These are phyloP conservation scores for Melinopterus prodromus DNA, from an alignment of 2,888 invertebrate genomes.

Conservation along the genomic window DNA sequence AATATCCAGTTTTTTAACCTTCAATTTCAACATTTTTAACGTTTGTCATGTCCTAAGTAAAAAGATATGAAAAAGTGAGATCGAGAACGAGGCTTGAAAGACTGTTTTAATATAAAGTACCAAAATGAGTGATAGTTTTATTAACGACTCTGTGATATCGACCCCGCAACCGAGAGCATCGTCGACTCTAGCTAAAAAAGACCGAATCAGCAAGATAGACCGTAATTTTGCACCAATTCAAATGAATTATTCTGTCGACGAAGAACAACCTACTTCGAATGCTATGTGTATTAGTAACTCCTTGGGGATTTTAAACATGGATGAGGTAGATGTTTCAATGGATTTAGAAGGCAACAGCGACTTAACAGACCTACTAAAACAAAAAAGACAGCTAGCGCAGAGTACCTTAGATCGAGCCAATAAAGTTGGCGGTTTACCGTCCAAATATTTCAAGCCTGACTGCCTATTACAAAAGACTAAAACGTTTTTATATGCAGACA, in stretches of 20 bases:
- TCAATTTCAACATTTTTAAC: constrained; percentile 13
- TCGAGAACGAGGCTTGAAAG: constrained; percentile 5
- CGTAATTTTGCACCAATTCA: not conserved
- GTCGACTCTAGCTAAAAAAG: constrained; percentile 58
- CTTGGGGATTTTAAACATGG: not conserved
- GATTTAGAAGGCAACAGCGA: constrained; percentile 15
- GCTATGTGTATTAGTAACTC: not conserved
- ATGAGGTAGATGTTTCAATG: constrained; percentile 7
- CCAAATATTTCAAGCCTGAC: constrained; percentile 48
- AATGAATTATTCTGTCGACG: constrained; percentile 14
- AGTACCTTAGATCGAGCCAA: constrained; percentile 46
- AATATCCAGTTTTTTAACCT: constrained; percentile 10
- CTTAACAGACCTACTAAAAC: constrained; percentile 34
- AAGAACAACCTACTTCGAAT: constrained; percentile 9
- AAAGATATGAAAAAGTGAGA: not conserved
- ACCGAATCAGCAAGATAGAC: constrained; percentile 5
- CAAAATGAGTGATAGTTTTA: constrained; percentile 33
- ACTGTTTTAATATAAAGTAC: not conserved
- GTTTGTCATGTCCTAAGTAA: not conserved
- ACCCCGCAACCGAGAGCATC: constrained; percentile 60
- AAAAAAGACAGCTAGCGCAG: constrained; percentile 48
- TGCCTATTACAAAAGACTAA: constrained; percentile 28
- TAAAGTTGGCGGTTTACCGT: constrained; percentile 48
- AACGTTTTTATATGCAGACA: constrained; percentile 33
- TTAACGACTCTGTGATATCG: constrained; percentile 39